Evolutionary conservation across 1,140 invertebrate species (phyloP).

Genomic region (Bombus haemorrhoidalis): DNA sequence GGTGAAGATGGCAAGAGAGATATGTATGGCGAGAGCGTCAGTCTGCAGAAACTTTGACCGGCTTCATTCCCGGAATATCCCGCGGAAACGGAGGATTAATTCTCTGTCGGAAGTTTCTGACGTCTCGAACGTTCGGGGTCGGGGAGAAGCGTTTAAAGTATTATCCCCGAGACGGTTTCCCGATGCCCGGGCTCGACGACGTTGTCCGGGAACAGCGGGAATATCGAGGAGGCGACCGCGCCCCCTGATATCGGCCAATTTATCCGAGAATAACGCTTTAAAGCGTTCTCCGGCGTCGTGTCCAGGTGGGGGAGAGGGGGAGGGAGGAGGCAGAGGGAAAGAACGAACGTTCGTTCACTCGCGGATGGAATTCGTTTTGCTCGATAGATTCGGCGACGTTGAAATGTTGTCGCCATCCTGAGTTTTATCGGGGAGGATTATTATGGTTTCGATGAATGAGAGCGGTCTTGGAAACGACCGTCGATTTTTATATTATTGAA

Average conservation of each 20-base stretch:
- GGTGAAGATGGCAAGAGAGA: conserved; percentile 25
- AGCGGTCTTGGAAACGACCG: background rate
- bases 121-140: conserved; percentile 61
- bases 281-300: conserved; percentile 6
- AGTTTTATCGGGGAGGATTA: background rate
- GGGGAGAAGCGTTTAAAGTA: conserved; percentile 72
- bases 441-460: background rate
- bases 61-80: conserved; percentile 75
- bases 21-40: conserved; percentile 61
- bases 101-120: conserved; percentile 72
- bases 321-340: background rate
- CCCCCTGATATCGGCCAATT: conserved; percentile 59
- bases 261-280: conserved; percentile 54
- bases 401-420: background rate
- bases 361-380: conserved; percentile 4
- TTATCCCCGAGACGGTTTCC: conserved; percentile 70
- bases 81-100: conserved; percentile 76
- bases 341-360: conserved; percentile 2
- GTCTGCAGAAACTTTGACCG: conserved; percentile 73
- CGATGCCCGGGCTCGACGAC: conserved; percentile 62
- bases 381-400: background rate
- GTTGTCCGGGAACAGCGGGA: conserved; percentile 45
- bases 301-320: no score
- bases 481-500: conserved; percentile 3
- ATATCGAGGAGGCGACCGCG: conserved; percentile 55